Base-by-base conservation (phyloP, 2,888 invertebrate species). In the Coenonympha arcania region DNA sequence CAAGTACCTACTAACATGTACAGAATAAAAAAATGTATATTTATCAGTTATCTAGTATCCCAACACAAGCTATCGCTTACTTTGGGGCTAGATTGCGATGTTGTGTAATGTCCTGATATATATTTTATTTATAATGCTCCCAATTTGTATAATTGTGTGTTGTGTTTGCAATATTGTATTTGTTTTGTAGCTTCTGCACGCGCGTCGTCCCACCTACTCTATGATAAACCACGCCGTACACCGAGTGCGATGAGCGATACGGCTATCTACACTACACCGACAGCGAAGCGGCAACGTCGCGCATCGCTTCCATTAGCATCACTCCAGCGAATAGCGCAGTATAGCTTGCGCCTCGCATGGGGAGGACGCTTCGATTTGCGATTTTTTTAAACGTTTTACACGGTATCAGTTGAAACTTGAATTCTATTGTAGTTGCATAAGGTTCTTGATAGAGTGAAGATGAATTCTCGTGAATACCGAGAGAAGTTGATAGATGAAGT, bases 401-500 rank as follows among this genome's bases (percentile, higher is more conserved):
- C 13, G 6, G 11, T 11, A 13, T 13, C 30, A 30, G 13, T 30
- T 11, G 4, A n/a, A n/a, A n/a, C 13, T 13, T 13, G 13, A 30
- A 30, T 6, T n/a, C 6, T 15, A 13, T 19, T 24, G 9, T 4
- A 24, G 9, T 19, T 28, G 1, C 19, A 31, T 16, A 13, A 42
- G 20, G 20, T 5, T 13, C 8, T 6, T 13, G 28, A 8, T 18
- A 6, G 24, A 24, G 36, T 43, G 20, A 40, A 45, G 41, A 75
- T 76, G 73, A 71, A 67, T 44, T 62, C 66, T 3, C 62, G 66
- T 5, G 66, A 72, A 40, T 79, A 75, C 50, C 65, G 85, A 18
- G 85, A 85, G 58, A 65, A 64, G 40, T 64, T 86, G 5, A 86
- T 86, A 40, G 84, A 83, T 47, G 84, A 83, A 58, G 85, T 86